Percentiles rank a stretch among this genome's conserved stretches.
Conservation (phyloP, 2,888 invertebrate genomes). For the Polydrusus pterygomalis region DNA sequence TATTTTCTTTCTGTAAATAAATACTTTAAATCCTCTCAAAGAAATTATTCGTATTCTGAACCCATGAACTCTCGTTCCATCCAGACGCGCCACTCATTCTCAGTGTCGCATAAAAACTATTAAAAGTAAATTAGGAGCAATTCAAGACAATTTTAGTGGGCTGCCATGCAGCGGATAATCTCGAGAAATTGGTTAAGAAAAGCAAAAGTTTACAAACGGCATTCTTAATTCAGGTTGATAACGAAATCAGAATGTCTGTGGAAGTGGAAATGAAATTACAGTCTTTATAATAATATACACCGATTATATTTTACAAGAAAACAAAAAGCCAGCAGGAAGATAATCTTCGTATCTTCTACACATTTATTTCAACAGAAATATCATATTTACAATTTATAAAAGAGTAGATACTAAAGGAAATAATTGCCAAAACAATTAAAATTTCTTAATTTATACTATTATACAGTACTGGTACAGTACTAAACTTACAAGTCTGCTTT, state of each 20-base stretch:
- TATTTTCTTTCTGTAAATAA: too few species aligned
- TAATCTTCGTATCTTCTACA: too few species aligned
- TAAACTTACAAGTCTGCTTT: too few species aligned
- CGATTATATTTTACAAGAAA: too few species aligned
- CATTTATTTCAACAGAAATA: too few species aligned
- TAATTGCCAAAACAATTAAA: too few species aligned
- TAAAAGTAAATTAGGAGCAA: constrained; percentile 35
- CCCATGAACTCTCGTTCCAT: constrained; percentile 19
- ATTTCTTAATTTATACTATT: too few species aligned
- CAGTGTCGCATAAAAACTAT: constrained; percentile 36
- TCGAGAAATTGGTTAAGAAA: constrained; percentile 23
- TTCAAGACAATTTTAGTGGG: constrained; percentile 24
- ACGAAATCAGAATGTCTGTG: constrained; percentile 16
- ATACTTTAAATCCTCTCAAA: neutral
- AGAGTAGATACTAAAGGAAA: too few species aligned
- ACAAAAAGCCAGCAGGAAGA: too few species aligned
- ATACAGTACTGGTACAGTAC: too few species aligned
- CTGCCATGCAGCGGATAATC: constrained; percentile 30
- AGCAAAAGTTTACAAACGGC: constrained; percentile 9
- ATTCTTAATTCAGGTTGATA: constrained; percentile 8
- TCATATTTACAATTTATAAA: too few species aligned
- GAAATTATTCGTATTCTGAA: constrained; percentile 16
- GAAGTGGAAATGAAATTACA: neutral
- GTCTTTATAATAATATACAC: too few species aligned
- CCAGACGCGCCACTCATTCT: constrained; percentile 34